Evolutionary conservation across 35 echinoderm and acorn worm genomes (phyloP).

Genomic region (Patiria miniata): DNA sequence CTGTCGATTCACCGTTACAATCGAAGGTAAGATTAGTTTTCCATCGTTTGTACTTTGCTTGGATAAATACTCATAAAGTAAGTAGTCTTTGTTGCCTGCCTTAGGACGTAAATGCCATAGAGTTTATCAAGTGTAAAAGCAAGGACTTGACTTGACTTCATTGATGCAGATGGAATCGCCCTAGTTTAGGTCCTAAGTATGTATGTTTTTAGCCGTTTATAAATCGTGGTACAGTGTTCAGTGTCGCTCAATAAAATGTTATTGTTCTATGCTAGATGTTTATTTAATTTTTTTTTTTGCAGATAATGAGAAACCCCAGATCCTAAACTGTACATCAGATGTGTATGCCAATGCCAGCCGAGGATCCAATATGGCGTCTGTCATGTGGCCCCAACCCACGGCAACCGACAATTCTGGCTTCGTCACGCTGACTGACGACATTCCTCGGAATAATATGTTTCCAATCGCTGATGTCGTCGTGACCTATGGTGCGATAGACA

Average conservation of each 20-base stretch:
- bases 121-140: too few relatives aligned
- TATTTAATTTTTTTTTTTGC: not conserved
- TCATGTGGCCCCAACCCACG: constrained; percentile 49
- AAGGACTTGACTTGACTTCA: too few relatives aligned
- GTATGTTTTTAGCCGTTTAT: too few relatives aligned
- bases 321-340: constrained; percentile 40
- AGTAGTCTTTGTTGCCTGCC: too few relatives aligned
- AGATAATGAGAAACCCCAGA: constrained; percentile 55
- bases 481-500: constrained; percentile 46
- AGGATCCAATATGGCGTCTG: not conserved
- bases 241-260: too few relatives aligned
- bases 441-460: not conserved
- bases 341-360: not conserved
- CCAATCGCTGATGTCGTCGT: constrained; percentile 43
- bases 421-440: constrained; percentile 5
- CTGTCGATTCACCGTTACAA: constrained; percentile 56
- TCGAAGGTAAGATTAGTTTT: constrained; percentile 37
- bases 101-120: too few relatives aligned
- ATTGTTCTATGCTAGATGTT: too few relatives aligned
- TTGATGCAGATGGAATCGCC: too few relatives aligned
- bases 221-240: too few relatives aligned
- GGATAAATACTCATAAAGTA: too few relatives aligned
- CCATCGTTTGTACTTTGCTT: too few relatives aligned
- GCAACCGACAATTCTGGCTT: constrained; percentile 57
- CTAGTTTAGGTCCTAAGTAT: too few relatives aligned